phyloP scores from a whole-genome alignment of 2,888 invertebrate species.

The Aphidius colemani region DNA sequence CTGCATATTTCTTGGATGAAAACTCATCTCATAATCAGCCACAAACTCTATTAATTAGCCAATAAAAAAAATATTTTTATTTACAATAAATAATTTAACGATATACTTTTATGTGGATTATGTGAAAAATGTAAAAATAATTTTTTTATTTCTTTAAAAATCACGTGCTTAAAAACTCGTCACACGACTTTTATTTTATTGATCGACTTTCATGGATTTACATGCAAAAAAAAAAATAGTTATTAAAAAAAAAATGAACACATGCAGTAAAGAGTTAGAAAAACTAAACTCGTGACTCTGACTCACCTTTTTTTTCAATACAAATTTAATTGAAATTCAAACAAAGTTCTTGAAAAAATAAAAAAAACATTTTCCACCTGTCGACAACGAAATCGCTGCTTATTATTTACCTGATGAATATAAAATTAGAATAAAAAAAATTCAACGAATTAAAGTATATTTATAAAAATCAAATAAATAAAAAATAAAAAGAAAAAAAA shows the following conservation, averaged over 20 bases:
- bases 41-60: not conserved
- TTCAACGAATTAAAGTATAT: not conserved
- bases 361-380: too few species aligned
- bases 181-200: constrained; percentile 9
- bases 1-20: not conserved
- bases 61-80: too few species aligned
- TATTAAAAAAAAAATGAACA: not conserved
- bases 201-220: constrained; percentile 2
- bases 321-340: constrained; percentile 4
- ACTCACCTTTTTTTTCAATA: constrained; percentile 2
- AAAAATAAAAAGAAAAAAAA: not conserved
- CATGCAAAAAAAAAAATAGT: not conserved
- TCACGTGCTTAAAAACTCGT: constrained; percentile 16
- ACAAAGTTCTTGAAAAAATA: not conserved
- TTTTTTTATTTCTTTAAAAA: not conserved
- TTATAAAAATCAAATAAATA: not conserved
- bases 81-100: too few species aligned
- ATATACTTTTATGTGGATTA: too few species aligned
- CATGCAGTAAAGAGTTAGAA: not conserved
- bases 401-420: not conserved
- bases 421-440: not conserved
- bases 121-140: too few species aligned
- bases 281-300: constrained; percentile 15
- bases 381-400: not conserved
- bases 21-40: not conserved